Evolutionary conservation across 92 coral and sea anemone species (phyloP), one percentile per base, ranked within the genome.

Genomic region (Epizoanthus rinbou): DNA sequence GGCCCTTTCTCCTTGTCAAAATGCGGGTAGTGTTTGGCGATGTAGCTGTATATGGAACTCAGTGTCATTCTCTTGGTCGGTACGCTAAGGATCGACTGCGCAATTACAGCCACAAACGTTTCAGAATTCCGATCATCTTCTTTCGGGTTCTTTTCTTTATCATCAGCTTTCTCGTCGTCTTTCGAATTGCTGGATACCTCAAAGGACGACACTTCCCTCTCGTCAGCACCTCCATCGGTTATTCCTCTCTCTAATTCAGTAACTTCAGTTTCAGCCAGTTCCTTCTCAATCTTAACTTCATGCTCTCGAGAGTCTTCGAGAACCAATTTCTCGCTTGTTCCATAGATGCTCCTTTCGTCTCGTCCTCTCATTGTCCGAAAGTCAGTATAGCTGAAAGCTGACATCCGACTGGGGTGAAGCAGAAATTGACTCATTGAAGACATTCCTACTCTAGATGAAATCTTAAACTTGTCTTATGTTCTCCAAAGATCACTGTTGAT

Each of bases 1-100:
- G 99, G 99, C 2, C 99, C 99, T 64, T 96, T 96, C 80, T 96
- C 99, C 68, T 92, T 94, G 76, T 96, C 98, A 53, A 96, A 96
- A 85, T 96, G 99, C 1, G 99, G 95, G 69, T 91, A 96, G 60
- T 91, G 88, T 31, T 86, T 89, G 18, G 99, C 99, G 84, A 96
- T 96, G 86, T 89, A 96, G 89, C 88, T 88, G 88, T 96, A 96
- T 68, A 96, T 96, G 23, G 99, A 96, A 58, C 99, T 96, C 81
- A 96, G 84, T 3, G 98, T 96, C 98, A 96, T 96, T 6, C 98
- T 92, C 80, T 96, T 96, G 65, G 98, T 89, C 15, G 98, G 98
- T 33, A 92, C 98, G 75, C 98, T 96, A 39, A 96, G 88, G 50
- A 96, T 90, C 6, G 96, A 92, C 73, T 96, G 98, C 18, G 98